Conservation (phyloP, 2,113 vertebrate genomes). For the Struthio camelus region DNA sequence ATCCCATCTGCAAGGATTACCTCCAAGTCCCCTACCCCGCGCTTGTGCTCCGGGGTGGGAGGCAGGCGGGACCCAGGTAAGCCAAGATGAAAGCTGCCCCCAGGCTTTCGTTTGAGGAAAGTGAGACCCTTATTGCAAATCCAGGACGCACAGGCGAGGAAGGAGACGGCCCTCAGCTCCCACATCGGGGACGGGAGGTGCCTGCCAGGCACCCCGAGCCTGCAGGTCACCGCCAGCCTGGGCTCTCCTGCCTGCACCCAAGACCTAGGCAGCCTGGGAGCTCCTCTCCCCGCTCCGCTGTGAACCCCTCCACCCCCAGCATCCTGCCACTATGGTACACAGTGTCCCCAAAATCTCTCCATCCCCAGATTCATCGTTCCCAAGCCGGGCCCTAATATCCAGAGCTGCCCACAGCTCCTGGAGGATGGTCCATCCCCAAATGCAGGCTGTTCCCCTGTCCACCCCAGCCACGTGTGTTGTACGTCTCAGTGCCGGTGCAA, state of each 20-base stretch:
- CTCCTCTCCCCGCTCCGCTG: too few relatives aligned
- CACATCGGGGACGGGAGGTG: too few relatives aligned
- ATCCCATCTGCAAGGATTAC: neutral
- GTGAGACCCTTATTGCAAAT: neutral
- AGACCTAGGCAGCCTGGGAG: accelerated
- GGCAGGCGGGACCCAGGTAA: neutral
- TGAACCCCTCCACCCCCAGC: too few relatives aligned
- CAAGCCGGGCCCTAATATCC: neutral
- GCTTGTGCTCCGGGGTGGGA: accelerated
- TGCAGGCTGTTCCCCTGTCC: neutral
- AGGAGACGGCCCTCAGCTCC: neutral
- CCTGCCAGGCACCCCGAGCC: neutral
- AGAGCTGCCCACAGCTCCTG: neutral
- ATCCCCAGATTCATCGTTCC: accelerated
- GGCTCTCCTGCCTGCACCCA: neutral
- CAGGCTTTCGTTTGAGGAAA: constrained; percentile 4
- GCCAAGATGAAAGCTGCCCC: neutral
- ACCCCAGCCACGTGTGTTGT: accelerated
- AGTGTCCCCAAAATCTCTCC: too few relatives aligned
- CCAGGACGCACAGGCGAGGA: neutral
- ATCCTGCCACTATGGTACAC: too few relatives aligned
- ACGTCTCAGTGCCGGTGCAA: neutral
- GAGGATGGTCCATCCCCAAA: neutral
- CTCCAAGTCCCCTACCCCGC: neutral
- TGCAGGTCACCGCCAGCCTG: neutral